These are phyloP conservation scores for Eulemur albifrons DNA, from an alignment of 2,797 vertebrate species.

Conservation along the genomic window DNA sequence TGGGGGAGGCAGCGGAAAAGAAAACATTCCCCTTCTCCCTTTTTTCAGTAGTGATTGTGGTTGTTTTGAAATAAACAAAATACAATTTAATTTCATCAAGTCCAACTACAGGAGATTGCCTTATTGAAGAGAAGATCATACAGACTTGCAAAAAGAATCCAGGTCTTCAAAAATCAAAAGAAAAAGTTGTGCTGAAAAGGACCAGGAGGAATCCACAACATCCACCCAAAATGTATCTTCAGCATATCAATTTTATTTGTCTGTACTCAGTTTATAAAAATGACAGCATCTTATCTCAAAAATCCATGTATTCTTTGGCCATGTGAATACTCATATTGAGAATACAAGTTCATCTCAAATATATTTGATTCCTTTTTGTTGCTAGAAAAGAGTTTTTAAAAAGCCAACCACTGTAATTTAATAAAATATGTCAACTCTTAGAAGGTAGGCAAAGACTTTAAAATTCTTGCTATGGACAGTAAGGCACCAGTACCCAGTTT, in stretches of 20 bases:
- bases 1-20: neutral
- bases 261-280: neutral
- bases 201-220: neutral
- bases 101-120: neutral
- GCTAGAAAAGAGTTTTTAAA: neutral
- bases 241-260: conserved; percentile 27
- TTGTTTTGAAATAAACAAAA: conserved; percentile 33
- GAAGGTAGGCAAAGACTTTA: conserved; percentile 36
- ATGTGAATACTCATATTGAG: conserved; percentile 30
- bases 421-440: neutral
- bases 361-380: neutral
- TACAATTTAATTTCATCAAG: conserved; percentile 25
- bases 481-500: conserved; percentile 18
- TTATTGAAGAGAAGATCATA: conserved; percentile 32
- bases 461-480: conserved; percentile 38
- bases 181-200: neutral
- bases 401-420: conserved; percentile 39
- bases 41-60: neutral
- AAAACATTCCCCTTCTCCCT: neutral
- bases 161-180: conserved; percentile 20
- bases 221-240: neutral
- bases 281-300: conserved; percentile 2
- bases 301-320: neutral
- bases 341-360: conserved; percentile 40
- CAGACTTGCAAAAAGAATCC: conserved; percentile 29